Conservation (phyloP, 2,888 invertebrate species). For the Drosophila imparisetae region DNA sequence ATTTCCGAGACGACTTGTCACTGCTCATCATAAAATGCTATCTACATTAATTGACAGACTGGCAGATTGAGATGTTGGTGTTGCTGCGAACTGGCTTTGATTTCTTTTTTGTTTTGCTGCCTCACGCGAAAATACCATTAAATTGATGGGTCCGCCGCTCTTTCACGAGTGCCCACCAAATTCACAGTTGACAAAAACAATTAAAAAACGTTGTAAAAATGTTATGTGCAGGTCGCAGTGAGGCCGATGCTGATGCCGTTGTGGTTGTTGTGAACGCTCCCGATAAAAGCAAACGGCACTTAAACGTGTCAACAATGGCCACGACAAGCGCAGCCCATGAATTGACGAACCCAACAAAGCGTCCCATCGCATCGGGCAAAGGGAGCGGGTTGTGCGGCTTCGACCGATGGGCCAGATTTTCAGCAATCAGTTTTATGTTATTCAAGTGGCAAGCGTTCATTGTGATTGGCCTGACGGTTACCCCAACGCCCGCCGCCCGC, state of each 20-base stretch:
- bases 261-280: slow-evolving; percentile 55
- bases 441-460: slow-evolving; percentile 73
- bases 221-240: slow-evolving; percentile 65
- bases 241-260: slow-evolving; percentile 6
- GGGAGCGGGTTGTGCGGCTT: slow-evolving; percentile 13
- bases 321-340: slow-evolving; percentile 70
- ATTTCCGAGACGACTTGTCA: slow-evolving; percentile 71
- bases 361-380: background rate
- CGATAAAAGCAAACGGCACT: slow-evolving; percentile 79
- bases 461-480: slow-evolving; percentile 64
- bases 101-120: slow-evolving; percentile 29
- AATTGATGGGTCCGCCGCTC: slow-evolving; percentile 67
- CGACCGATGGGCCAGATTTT: slow-evolving; percentile 69
- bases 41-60: slow-evolving; percentile 76
- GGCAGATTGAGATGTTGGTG: slow-evolving; percentile 16
- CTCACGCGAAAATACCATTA: slow-evolving; percentile 73
- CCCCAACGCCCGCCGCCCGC: background rate
- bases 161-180: slow-evolving; percentile 44
- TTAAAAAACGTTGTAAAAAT: slow-evolving; percentile 76
- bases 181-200: slow-evolving; percentile 75
- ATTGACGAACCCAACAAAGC: slow-evolving; percentile 71
- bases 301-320: slow-evolving; percentile 79
- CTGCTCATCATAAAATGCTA: slow-evolving; percentile 76
- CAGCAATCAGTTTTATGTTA: slow-evolving; percentile 79
- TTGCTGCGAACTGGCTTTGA: slow-evolving; percentile 56